Evolutionary conservation across 2,888 invertebrate species (phyloP), one percentile per base, ranked within the genome.

Genomic region (Melinaea menophilus): DNA sequence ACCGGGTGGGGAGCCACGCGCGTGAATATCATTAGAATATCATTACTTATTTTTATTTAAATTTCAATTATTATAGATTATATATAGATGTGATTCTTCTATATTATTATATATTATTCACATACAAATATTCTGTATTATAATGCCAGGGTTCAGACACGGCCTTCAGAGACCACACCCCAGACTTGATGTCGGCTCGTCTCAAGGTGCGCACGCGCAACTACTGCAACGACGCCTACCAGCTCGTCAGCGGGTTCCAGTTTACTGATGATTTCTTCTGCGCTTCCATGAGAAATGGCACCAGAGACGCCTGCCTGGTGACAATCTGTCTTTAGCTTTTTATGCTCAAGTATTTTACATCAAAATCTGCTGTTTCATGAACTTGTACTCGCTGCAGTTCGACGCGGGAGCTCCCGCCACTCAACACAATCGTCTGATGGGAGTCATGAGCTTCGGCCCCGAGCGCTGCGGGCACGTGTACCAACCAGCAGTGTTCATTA

Each of bases 331-430:
- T 41, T 41, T 41, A 41, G 1, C 4, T 37, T 37, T 37, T 37
- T 37, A 3, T 37, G 37, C 37, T 2, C 3, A 37, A 37, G 4
- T 37, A 37, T 37, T 37, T 37, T 7, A 22, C 22, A 22, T 22
- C 22, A 41, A 9, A 41, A 41, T 9, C 9, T 9, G 9, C 41
- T 41, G 1, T 5, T 41, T 41, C 11, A 41, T 41, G 9, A 9
- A 9, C 7, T 1, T 37, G 7, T 37, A 37, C 2, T 5, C 7
- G 37, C 11, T 37, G 37, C 11, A 90, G 90, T 90, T 89, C 63
- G 90, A 90, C 70, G 90, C 90, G 66, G 90, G 90, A 64, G 90
- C 89, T 0, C 90, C 90, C 0, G 90, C 88, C 0, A 79, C 90
- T 0, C 88, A 90, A 58, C 80, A 84, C 56, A 89, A 89, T 66